phyloP scores from a whole-genome alignment of 2,113 vertebrate genomes.

The Neogale vison region DNA sequence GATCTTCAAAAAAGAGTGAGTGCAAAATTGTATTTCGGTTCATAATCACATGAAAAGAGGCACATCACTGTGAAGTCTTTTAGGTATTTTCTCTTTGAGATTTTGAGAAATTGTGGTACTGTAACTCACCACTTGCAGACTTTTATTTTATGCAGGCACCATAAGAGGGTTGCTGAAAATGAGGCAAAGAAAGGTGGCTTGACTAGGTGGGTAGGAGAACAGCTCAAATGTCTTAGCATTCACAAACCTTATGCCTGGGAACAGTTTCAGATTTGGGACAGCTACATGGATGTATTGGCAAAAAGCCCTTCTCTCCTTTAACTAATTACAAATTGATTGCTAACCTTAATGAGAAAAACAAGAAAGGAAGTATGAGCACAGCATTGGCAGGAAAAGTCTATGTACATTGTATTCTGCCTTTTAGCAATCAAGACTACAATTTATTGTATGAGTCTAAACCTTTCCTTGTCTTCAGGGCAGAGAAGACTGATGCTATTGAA shows the following conservation, averaged over 20 bases:
- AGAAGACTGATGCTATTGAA: background rate
- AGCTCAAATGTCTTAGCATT: background rate
- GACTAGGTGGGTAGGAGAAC: background rate
- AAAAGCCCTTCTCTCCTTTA: constrained; percentile 33
- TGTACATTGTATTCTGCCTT: background rate
- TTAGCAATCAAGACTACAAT: background rate
- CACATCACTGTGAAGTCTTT: background rate
- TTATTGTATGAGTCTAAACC: background rate
- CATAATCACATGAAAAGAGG: constrained; percentile 10
- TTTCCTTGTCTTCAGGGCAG: background rate
- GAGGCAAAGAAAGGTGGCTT: background rate
- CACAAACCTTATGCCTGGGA: constrained; percentile 24
- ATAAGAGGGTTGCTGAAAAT: background rate
- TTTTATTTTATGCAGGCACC: background rate
- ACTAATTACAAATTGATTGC: constrained; percentile 39
- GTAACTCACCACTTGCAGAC: constrained; percentile 14
- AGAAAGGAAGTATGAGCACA: constrained; percentile 4
- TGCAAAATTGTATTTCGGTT: constrained; percentile 23
- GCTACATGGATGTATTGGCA: constrained; percentile 8
- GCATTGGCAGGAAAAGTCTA: background rate
- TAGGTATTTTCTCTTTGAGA: background rate
- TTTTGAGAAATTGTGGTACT: background rate
- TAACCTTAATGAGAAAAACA: constrained; percentile 36
- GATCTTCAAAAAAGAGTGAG: constrained; percentile 14
- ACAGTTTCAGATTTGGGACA: constrained; percentile 46